These are phyloP conservation scores for Pao palembangensis DNA, from an alignment of 2,113 vertebrate species.

Conservation along the genomic window DNA sequence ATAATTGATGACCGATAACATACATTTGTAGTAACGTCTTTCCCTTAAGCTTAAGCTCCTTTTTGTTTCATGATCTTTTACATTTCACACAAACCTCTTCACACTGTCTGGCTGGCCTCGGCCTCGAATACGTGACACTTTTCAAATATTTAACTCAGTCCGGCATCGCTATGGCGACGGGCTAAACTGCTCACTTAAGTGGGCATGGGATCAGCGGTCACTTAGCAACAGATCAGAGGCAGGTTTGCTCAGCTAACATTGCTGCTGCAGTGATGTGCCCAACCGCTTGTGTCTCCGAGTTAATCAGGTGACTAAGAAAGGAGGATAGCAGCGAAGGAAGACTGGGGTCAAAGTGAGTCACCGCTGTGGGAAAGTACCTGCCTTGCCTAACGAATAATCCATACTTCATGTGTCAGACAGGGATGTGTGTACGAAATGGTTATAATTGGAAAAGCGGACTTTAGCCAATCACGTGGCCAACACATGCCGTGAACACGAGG, in stretches of 20 bases:
- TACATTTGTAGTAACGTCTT: background rate
- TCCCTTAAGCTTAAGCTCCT: background rate
- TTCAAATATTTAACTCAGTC: slow-evolving; percentile 64
- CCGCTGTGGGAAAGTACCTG: slow-evolving; percentile 65
- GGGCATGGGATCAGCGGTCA: slow-evolving; percentile 33
- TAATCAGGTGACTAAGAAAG: slow-evolving; percentile 33
- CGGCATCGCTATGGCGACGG: slow-evolving; percentile 55
- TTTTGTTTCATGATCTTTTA: slow-evolving; percentile 5
- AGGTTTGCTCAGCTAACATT: slow-evolving; percentile 41
- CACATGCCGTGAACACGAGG: background rate
- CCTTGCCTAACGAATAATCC: slow-evolving; percentile 26
- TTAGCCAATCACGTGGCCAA: slow-evolving; percentile 12
- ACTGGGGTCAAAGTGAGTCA: slow-evolving; percentile 32
- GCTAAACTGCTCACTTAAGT: slow-evolving; percentile 49
- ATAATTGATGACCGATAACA: no score
- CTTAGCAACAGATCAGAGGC: slow-evolving; percentile 34
- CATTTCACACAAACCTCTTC: slow-evolving; percentile 2
- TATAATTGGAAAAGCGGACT: slow-evolving; percentile 12
- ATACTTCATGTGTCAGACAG: slow-evolving; percentile 22
- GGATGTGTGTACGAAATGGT: background rate
- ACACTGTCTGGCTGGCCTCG: slow-evolving; percentile 19
- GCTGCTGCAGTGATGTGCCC: slow-evolving; percentile 17
- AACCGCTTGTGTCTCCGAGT: slow-evolving; percentile 17
- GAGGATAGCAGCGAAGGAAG: background rate
- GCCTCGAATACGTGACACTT: slow-evolving; percentile 46